Evolutionary conservation across 2,797 vertebrate genomes (phyloP).

Genomic region (Salmo trutta): DNA sequence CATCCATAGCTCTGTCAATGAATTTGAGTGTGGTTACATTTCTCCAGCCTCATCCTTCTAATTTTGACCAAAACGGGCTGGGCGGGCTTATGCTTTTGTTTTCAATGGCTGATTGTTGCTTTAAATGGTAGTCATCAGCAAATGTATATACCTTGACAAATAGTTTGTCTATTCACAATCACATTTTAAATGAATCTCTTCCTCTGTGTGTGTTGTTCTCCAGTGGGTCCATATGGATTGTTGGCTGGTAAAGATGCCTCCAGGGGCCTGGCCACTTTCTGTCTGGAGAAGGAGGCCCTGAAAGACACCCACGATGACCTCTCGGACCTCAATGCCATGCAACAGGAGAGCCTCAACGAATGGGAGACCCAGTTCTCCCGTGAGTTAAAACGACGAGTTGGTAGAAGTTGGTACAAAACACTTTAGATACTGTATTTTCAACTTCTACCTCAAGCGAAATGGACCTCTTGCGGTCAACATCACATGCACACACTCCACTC

Average conservation of each 20-base stretch:
- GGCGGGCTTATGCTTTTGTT: too few relatives aligned
- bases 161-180: background rate
- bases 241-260: slow-evolving; percentile 96
- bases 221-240: slow-evolving; percentile 95
- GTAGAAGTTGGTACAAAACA: background rate
- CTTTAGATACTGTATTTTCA: background rate
- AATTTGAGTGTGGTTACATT: too few relatives aligned
- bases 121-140: too few relatives aligned
- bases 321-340: slow-evolving; percentile 87
- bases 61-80: too few relatives aligned
- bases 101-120: too few relatives aligned
- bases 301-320: slow-evolving; percentile 91
- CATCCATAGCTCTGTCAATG: too few relatives aligned
- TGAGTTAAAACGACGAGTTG: slow-evolving; percentile 66
- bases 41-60: too few relatives aligned
- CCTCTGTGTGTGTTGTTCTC: slow-evolving; percentile 13
- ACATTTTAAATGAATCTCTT: background rate
- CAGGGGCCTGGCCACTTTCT: slow-evolving; percentile 94
- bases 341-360: slow-evolving; percentile 91
- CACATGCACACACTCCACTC: background rate
- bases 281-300: slow-evolving; percentile 92
- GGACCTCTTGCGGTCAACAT: background rate
- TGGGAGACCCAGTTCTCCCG: slow-evolving; percentile 96
- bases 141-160: background rate
- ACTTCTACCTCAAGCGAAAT: background rate